These are phyloP conservation scores for Holothuria glaberrima DNA, from an alignment of 35 echinoderm and acorn worm genomes.

Conservation along the genomic window DNA sequence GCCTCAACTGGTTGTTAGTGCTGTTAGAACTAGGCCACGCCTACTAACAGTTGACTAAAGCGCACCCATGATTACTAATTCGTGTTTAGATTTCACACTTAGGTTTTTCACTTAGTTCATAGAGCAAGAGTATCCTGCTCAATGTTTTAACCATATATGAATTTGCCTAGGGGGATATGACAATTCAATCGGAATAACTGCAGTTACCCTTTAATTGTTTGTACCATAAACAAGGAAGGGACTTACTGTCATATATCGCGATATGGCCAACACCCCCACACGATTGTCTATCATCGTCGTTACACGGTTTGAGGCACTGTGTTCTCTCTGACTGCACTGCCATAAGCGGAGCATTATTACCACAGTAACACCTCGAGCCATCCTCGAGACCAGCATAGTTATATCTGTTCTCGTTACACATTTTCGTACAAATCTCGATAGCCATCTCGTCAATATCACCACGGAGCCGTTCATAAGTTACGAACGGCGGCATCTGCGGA, in stretches of 20 bases:
- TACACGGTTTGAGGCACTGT: conserved; percentile 14
- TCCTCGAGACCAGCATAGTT: conserved; percentile 28
- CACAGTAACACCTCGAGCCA: conserved; percentile 27
- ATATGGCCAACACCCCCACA: conserved; percentile 40
- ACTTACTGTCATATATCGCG: conserved; percentile 39
- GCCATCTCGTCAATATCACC: conserved; percentile 31
- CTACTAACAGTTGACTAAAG: no score
- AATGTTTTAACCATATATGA: no score
- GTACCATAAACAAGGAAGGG: background rate
- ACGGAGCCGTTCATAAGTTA: background rate
- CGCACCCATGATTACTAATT: no score
- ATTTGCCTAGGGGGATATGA: no score
- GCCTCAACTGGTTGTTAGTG: no score
- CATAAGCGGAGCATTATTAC: background rate
- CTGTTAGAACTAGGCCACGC: no score
- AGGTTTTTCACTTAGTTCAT: no score
- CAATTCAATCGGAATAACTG: background rate
- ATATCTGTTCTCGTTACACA: background rate
- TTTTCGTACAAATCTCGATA: background rate
- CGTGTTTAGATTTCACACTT: no score
- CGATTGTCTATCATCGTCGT: conserved; percentile 1
- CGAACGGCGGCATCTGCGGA: background rate
- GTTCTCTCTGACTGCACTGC: background rate
- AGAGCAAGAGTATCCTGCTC: no score
- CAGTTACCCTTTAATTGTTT: background rate